Evolutionary conservation across 1,140 invertebrate genomes (phyloP).

Genomic region (Scylla paramamosain): DNA sequence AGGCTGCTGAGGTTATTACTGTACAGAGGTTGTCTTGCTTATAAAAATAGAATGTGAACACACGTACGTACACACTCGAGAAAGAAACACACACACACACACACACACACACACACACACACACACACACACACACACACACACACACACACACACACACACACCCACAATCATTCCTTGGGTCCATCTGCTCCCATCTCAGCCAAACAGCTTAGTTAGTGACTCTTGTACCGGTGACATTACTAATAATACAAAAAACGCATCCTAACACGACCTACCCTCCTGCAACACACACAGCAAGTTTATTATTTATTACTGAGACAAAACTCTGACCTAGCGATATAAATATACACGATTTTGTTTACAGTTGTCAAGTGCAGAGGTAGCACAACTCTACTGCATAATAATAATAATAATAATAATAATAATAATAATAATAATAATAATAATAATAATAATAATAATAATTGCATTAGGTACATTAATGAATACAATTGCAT

Average conservation of each 20-base stretch:
- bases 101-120: not conserved
- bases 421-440: not conserved
- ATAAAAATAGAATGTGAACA: not conserved
- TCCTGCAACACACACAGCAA: too few relatives aligned
- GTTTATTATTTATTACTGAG: not conserved
- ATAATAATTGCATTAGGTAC: not conserved
- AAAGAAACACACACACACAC: not conserved
- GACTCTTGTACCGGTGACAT: not conserved
- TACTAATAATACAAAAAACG: not conserved
- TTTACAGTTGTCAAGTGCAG: not conserved
- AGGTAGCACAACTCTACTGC: not conserved
- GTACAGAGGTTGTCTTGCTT: not conserved
- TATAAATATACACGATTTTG: not conserved
- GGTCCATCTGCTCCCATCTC: not conserved
- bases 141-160: constrained; percentile 29
- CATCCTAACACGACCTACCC: too few relatives aligned
- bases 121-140: not conserved
- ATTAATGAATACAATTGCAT: constrained; percentile 24
- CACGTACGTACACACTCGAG: not conserved
- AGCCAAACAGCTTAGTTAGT: not conserved
- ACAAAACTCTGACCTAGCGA: not conserved
- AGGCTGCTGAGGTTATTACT: not conserved
- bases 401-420: not conserved
- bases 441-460: constrained; percentile 26
- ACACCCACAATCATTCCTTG: not conserved